phyloP scores from a whole-genome alignment of 2,797 vertebrate genomes.

The Acropternis orthonyx region DNA sequence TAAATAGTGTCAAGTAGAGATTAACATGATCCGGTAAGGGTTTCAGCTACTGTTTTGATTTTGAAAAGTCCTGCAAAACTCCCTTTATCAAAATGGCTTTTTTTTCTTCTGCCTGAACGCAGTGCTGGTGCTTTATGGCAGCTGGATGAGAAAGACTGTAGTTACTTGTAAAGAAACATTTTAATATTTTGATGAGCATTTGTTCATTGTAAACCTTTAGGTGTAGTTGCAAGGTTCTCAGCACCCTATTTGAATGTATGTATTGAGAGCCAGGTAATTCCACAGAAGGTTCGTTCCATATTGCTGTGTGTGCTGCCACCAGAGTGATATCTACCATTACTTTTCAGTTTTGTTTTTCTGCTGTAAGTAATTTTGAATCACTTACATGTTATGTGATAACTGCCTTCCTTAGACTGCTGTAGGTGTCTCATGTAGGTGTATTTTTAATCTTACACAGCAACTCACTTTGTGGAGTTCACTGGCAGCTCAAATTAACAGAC shows the following conservation, averaged over 20 bases:
- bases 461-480: not conserved
- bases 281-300: not conserved
- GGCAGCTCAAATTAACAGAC: not conserved
- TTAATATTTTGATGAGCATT: not conserved
- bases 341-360: conserved; percentile 43
- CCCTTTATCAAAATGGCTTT: not conserved
- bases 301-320: not conserved
- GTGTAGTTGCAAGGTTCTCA: not conserved
- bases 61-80: not conserved
- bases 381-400: not conserved
- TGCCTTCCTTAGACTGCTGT: not conserved
- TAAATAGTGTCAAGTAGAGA: not conserved
- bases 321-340: not conserved
- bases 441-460: not conserved
- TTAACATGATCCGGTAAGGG: not conserved
- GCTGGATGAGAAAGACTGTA: not conserved
- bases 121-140: not conserved
- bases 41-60: not conserved
- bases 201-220: not conserved
- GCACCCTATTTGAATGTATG: not conserved
- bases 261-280: conserved; percentile 27
- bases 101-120: not conserved
- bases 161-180: not conserved
- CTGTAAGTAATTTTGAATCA: conserved; percentile 47
- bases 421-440: not conserved